A percentile compares a stretch with the other conserved stretches of the same genome.
Conservation (phyloP, 2,797 vertebrate genomes). For the Myotis myotis region DNA sequence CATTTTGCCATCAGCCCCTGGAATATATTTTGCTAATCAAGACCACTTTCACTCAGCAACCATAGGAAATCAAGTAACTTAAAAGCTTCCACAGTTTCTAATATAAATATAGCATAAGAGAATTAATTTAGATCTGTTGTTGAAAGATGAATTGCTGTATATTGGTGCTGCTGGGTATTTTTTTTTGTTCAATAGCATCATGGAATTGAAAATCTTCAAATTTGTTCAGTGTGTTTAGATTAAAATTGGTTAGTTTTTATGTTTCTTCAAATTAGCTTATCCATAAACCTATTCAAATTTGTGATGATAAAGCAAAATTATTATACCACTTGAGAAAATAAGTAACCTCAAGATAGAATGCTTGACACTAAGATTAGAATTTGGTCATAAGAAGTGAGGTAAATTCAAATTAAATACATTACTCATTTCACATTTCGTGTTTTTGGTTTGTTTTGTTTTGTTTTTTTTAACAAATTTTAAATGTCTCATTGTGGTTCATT, state of each 20-base stretch:
- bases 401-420: not conserved
- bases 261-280: not conserved
- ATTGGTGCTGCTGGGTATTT: slow-evolving; percentile 1
- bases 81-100: not conserved
- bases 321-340: slow-evolving; percentile 33
- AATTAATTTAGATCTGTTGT: slow-evolving; percentile 40
- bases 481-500: not conserved
- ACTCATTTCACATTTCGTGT: not conserved
- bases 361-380: slow-evolving; percentile 34
- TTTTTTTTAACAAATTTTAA: not conserved
- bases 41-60: not conserved
- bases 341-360: not conserved
- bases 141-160: not conserved
- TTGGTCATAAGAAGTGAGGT: not conserved
- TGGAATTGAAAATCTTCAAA: slow-evolving; percentile 59
- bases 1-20: not conserved
- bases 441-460: not conserved
- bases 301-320: not conserved
- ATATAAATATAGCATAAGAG: not conserved
- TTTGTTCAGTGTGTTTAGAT: slow-evolving; percentile 28
- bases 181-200: slow-evolving; percentile 48
- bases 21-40: not conserved
- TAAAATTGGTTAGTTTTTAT: slow-evolving; percentile 11
- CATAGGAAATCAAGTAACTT: not conserved
- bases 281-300: slow-evolving; percentile 57